Base-by-base conservation (phyloP, 2,113 vertebrate species). In the Sakesphorus luctuosus region DNA sequence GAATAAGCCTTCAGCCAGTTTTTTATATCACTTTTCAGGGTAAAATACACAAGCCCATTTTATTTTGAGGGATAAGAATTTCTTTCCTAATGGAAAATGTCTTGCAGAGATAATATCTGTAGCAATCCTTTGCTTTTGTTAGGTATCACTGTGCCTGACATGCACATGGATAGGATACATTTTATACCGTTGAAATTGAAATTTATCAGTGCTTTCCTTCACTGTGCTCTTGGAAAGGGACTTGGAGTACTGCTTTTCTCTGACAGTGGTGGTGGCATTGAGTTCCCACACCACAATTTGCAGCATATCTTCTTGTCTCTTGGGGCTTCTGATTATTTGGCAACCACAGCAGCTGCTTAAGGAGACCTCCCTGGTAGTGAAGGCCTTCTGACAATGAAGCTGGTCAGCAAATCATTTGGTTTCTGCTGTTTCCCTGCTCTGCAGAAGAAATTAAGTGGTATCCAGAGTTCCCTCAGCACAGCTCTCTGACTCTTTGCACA, bases 61-160 rank as follows among this genome's bases (percentile, higher is more conserved):
- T 91, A 53, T 75, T 94, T 67, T 43, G 58, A 82, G n/a, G 71
- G 40, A 66, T 35, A 87, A 93, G 26, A 76, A 91, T 62, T 85
- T 83, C 74, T 44, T 89, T 85, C 33, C 75, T 79, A 93, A 93
- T 73, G 36, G 46, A 95, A 91, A 95, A 79, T 43, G 25, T 62
- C 84, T 80, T 73, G 49, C 62, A 76, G 72, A 91, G 89, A 87
- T 82, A 84, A 2, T 50, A 93, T 87, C 91, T 87, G 13, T 23
- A 81, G 52, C 44, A 90, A 76, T 36, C 31, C 33, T 84, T 88
- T 2, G 5, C 50, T 91, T 90, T 84, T 87, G 79, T 65, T 61
- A 89, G 49, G 23, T 76, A 95, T 67, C 56, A 55, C 43, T 82
- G 46, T 69, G 71, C n/a, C 62, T 26, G 13, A 84, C 61, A 62